Evolutionary conservation across 2,113 vertebrate species (phyloP).

Genomic region (Nycticorax nycticorax): DNA sequence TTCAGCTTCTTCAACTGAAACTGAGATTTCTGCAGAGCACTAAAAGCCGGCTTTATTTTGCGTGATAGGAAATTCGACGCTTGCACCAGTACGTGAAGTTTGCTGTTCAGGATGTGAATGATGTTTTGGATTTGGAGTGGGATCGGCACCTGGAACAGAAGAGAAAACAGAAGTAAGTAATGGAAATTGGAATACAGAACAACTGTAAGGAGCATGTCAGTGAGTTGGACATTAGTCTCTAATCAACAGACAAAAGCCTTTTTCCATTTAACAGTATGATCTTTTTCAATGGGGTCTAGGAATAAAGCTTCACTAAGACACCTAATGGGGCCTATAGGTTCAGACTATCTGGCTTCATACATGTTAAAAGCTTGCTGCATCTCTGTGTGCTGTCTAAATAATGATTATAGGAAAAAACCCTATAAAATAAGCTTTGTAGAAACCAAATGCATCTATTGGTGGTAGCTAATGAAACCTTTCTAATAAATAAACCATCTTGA

Average conservation of each 20-base stretch:
- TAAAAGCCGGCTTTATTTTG: background rate
- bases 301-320: background rate
- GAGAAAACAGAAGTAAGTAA: conserved; percentile 85
- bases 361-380: background rate
- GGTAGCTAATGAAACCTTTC: background rate
- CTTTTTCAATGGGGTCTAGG: background rate
- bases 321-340: background rate
- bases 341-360: background rate
- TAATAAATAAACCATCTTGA: background rate
- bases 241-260: background rate
- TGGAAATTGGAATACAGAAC: background rate
- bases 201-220: background rate
- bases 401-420: background rate
- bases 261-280: background rate
- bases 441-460: background rate
- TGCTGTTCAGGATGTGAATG: conserved; percentile 94
- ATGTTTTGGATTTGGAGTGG: conserved; percentile 93
- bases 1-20: background rate
- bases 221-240: background rate
- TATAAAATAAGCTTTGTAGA: background rate
- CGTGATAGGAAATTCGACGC: conserved; percentile 87
- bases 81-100: conserved; percentile 93
- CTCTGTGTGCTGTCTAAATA: background rate
- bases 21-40: background rate
- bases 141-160: conserved; percentile 90